Base-by-base conservation (phyloP, 1,140 invertebrate species). In the Drosophila simulans region DNA sequence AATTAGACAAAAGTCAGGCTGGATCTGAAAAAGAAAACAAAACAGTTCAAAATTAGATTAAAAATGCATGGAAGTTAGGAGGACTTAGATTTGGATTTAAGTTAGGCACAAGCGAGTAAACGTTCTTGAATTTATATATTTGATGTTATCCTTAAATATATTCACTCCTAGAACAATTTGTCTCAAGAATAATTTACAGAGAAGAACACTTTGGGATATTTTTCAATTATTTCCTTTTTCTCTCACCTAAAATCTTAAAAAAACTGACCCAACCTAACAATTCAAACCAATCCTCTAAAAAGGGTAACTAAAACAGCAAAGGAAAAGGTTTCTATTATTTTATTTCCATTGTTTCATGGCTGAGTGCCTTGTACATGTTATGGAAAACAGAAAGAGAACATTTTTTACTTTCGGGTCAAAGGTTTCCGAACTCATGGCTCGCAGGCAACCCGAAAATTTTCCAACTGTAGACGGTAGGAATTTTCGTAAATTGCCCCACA, bases 401-500 rank as follows among this genome's bases (percentile, higher is more conserved):
- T 72, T 85, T 65, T 62, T 76, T 77, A 10, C 43, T 68, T 71
- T 59, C 53, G 22, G 48, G 48, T 25, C 64, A 55, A 51, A 51
- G 63, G 48, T 45, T 46, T 66, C 42, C 37, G 8, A 40, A 63
- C 70, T 58, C 62, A 59, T 45, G 51, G 45, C 63, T 70, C 31
- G 42, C 48, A 66, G 62, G 49, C 65, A 64, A 49, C 40, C 45
- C 31, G 59, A 58, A 79, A 86, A 86, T 83, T 88, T 86, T 69
- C 79, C 60, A 69, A 77, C 63, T 53, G 71, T 76, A 59, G 70
- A 69, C 69, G 68, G 39, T 13, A 64, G 55, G 70, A 86, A 69
- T 77, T 88, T 84, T 77, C 79, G 56, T 80, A 88, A 88, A 88
- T 88, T 88, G 84, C 84, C 79, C 71, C 84, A 89, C 84, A 88